Evolutionary conservation across 1,140 invertebrate genomes (phyloP).

Genomic region (Procambarus virginalis): DNA sequence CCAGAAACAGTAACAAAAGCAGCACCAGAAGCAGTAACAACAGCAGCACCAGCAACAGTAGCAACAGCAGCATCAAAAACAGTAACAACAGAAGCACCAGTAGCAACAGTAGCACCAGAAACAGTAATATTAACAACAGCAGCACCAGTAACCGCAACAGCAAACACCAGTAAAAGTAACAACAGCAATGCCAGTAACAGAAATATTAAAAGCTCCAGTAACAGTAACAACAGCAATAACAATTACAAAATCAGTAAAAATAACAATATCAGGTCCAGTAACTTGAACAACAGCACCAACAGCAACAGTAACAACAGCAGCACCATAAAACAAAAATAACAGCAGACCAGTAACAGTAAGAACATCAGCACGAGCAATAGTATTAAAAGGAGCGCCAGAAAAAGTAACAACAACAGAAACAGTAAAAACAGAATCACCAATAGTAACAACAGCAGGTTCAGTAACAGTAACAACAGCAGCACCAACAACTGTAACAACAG

Average conservation of each 20-base stretch:
- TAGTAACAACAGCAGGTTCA: no score
- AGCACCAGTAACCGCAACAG: background rate
- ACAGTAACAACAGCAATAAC: background rate
- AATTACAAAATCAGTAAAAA: background rate
- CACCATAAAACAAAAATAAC: background rate
- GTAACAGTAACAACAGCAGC: no score
- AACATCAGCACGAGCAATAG: no score
- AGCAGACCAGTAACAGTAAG: no score
- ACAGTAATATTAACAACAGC: background rate
- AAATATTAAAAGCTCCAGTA: background rate
- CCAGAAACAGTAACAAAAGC: no score
- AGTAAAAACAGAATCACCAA: no score
- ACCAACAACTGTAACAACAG: no score
- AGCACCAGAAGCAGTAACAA: background rate
- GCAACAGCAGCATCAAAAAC: no score
- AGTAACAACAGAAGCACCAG: no score
- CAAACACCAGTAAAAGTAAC: background rate
- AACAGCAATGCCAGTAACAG: background rate
- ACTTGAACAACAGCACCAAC: background rate
- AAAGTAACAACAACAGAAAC: no score
- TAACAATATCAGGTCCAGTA: background rate
- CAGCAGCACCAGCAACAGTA: background rate
- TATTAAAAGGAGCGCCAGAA: no score
- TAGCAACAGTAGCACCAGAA: no score
- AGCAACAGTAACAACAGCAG: background rate